These are phyloP conservation scores for Cichladusa arquata DNA, from an alignment of 2,113 vertebrate genomes.

Conservation along the genomic window DNA sequence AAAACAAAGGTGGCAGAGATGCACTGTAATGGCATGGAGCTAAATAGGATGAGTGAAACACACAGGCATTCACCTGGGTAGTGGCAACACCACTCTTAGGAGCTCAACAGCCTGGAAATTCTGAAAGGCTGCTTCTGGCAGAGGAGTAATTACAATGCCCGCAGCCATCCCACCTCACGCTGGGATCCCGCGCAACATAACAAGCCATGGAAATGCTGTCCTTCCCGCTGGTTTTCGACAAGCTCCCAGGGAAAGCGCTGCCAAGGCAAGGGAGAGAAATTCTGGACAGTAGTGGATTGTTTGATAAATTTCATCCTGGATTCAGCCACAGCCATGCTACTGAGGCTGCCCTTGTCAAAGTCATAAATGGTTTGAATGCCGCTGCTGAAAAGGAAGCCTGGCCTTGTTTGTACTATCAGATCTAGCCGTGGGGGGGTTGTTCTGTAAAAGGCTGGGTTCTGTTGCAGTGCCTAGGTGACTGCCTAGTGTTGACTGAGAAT, in stretches of 20 bases:
- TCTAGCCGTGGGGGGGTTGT: conserved; percentile 42
- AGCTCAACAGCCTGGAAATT: conserved; percentile 30
- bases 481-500: conserved; percentile 62
- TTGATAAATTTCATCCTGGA: conserved; percentile 47
- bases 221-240: conserved; percentile 44
- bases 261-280: conserved; percentile 22
- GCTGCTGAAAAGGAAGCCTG: conserved; percentile 59
- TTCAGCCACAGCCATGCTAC: conserved; percentile 27
- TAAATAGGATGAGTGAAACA: background rate
- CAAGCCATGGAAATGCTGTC: conserved; percentile 4
- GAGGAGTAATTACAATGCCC: conserved; percentile 19
- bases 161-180: conserved; percentile 4
- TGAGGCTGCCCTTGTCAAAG: conserved; percentile 63
- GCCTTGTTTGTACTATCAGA: conserved; percentile 70
- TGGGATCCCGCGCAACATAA: background rate
- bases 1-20: conserved; percentile 5
- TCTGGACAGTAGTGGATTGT: conserved; percentile 56
- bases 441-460: conserved; percentile 61
- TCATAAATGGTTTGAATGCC: conserved; percentile 53
- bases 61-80: conserved; percentile 12
- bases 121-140: conserved; percentile 45
- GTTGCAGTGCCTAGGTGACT: conserved; percentile 66
- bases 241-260: conserved; percentile 41
- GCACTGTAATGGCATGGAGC: background rate
- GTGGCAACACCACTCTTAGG: background rate